phyloP scores from a whole-genome alignment of 2,113 vertebrate species.

The Xyliphius kryptos region DNA sequence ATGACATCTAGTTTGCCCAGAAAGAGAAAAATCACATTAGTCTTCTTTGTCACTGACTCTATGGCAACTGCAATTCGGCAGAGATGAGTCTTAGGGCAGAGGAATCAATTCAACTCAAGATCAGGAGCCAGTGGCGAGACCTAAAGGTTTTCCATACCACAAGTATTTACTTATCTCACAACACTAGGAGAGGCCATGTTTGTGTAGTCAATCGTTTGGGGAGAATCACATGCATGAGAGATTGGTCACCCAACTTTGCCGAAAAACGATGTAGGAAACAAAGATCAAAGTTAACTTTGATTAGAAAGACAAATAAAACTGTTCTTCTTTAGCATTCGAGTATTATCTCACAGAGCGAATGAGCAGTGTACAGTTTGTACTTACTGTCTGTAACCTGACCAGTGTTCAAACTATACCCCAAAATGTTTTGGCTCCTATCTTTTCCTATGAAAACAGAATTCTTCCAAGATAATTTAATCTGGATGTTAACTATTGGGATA shows the following conservation, averaged over 20 bases:
- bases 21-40: slow-evolving; percentile 12
- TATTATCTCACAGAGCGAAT: not conserved
- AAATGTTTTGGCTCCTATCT: slow-evolving; percentile 5
- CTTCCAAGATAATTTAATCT: slow-evolving; percentile 14
- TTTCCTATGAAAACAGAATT: slow-evolving; percentile 1
- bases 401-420: not conserved
- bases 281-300: slow-evolving; percentile 21
- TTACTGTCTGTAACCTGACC: slow-evolving; percentile 13
- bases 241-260: not conserved
- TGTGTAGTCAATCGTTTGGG: slow-evolving; percentile 11
- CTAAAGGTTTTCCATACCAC: slow-evolving; percentile 18
- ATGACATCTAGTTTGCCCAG: slow-evolving; percentile 17
- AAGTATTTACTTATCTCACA: slow-evolving; percentile 44
- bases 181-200: slow-evolving; percentile 23
- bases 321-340: not conserved
- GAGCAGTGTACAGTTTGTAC: not conserved
- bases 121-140: slow-evolving; percentile 21
- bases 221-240: slow-evolving; percentile 16
- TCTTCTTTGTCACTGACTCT: slow-evolving; percentile 23
- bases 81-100: slow-evolving; percentile 16
- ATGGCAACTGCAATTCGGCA: slow-evolving; percentile 35
- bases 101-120: slow-evolving; percentile 21
- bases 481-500: slow-evolving; percentile 12
- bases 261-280: not conserved
- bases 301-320: slow-evolving; percentile 14